phyloP scores from a whole-genome alignment of 1,140 invertebrate genomes.

The Magallana ariakensis region DNA sequence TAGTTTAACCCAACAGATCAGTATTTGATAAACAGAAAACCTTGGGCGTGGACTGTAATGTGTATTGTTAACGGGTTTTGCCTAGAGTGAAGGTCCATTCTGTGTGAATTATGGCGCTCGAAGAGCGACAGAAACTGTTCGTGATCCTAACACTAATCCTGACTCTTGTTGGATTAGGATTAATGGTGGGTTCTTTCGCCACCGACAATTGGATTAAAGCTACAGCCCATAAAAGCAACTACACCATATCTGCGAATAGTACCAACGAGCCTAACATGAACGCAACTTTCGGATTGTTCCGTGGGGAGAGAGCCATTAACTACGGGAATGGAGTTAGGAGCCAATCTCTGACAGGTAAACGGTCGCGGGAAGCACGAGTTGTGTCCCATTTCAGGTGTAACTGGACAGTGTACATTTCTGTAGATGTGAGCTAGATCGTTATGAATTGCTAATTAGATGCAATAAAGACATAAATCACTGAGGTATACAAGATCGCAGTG shows the following conservation, averaged over 20 bases:
- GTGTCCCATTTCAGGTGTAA: no score
- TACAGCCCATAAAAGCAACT: conserved; percentile 83
- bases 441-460: no score
- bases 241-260: conserved; percentile 51
- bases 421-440: no score
- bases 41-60: conserved; percentile 13
- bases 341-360: conserved; percentile 8
- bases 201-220: conserved; percentile 94
- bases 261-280: conserved; percentile 41
- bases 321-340: conserved; percentile 59
- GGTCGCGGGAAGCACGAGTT: no score
- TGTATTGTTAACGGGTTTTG: neutral
- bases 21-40: neutral
- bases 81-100: no score
- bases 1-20: neutral
- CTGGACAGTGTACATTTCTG: no score
- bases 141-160: conserved; percentile 94
- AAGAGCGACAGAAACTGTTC: conserved; percentile 80
- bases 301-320: conserved; percentile 59
- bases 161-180: conserved; percentile 89
- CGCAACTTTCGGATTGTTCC: conserved; percentile 67
- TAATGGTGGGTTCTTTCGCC: conserved; percentile 90
- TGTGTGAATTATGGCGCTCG: conserved; percentile 34
- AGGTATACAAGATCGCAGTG: no score
- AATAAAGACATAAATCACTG: no score